Percentiles rank a stretch among this genome's conserved stretches.
These are phyloP conservation scores for Crenuchus spilurus DNA, from an alignment of 2,797 vertebrate genomes.

Conservation along the genomic window DNA sequence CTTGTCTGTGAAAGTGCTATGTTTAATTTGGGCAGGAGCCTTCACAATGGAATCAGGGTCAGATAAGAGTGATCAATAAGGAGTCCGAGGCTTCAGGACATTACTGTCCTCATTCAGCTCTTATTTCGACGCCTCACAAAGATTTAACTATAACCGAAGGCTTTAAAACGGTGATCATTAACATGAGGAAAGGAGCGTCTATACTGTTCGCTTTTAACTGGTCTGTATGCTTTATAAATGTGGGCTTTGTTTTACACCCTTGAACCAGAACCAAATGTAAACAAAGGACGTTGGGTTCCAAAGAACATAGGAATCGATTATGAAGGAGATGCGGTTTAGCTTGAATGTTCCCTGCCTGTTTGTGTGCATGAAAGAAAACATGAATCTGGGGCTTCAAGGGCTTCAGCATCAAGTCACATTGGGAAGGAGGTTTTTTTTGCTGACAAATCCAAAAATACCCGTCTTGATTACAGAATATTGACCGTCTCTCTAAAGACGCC, in stretches of 20 bases:
- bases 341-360: conserved; percentile 1
- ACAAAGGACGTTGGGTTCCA: background rate
- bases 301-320: conserved; percentile 9
- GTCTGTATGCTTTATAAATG: conserved; percentile 4
- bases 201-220: background rate
- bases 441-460: conserved; percentile 58
- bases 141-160: conserved; percentile 10
- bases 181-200: conserved; percentile 27
- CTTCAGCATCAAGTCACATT: conserved; percentile 35
- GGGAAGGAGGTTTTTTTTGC: conserved; percentile 47
- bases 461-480: conserved; percentile 66
- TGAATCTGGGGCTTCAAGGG: conserved; percentile 42
- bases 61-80: conserved; percentile 38
- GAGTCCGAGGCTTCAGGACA: background rate
- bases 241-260: background rate
- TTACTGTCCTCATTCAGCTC: background rate
- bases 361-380: conserved; percentile 16
- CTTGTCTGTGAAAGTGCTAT: conserved; percentile 23
- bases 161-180: conserved; percentile 47
- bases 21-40: conserved; percentile 33
- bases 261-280: background rate
- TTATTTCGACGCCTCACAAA: conserved; percentile 16
- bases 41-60: conserved; percentile 22
- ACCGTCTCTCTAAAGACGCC: conserved; percentile 30
- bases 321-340: conserved; percentile 6